Percentiles rank a stretch among this genome's conserved stretches.
These are phyloP conservation scores for Drosophila navojoa DNA, from an alignment of 1,140 invertebrate genomes.

Conservation along the genomic window DNA sequence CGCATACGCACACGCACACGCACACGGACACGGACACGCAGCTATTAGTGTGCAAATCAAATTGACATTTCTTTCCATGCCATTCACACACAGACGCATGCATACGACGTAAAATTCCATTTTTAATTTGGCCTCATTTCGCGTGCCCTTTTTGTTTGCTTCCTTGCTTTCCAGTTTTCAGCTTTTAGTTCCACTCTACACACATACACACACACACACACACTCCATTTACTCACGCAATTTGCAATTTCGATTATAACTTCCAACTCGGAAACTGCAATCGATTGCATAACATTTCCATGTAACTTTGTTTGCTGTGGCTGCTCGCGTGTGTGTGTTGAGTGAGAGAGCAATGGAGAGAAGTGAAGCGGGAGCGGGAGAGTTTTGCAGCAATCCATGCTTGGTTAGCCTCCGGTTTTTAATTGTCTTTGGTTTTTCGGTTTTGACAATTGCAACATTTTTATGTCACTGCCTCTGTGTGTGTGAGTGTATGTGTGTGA, in stretches of 20 bases:
- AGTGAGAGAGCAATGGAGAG: slow-evolving; percentile 11
- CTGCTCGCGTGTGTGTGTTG: background rate
- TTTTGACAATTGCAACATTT: slow-evolving; percentile 58
- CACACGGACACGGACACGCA: background rate
- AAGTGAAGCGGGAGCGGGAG: slow-evolving; percentile 1
- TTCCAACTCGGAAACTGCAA: slow-evolving; percentile 41
- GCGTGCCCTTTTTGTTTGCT: slow-evolving; percentile 26
- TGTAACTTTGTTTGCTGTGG: background rate
- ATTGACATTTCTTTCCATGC: slow-evolving; percentile 33
- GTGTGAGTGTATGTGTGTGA: slow-evolving; percentile 18
- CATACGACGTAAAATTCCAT: background rate
- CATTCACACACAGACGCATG: background rate
- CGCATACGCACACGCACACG: background rate
- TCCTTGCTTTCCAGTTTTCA: slow-evolving; percentile 11
- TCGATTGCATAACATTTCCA: slow-evolving; percentile 44
- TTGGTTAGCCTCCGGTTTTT: slow-evolving; percentile 25
- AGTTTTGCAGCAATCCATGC: slow-evolving; percentile 17
- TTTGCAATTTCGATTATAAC: slow-evolving; percentile 49
- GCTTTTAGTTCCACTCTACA: slow-evolving; percentile 12
- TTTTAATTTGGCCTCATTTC: slow-evolving; percentile 37
- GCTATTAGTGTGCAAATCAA: slow-evolving; percentile 18
- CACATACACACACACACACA: background rate
- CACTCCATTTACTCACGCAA: slow-evolving; percentile 26
- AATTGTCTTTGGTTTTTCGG: slow-evolving; percentile 37
- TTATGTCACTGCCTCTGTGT: slow-evolving; percentile 6